These are phyloP conservation scores for Cryptus armator DNA, from an alignment of 2,888 invertebrate genomes.

Conservation along the genomic window DNA sequence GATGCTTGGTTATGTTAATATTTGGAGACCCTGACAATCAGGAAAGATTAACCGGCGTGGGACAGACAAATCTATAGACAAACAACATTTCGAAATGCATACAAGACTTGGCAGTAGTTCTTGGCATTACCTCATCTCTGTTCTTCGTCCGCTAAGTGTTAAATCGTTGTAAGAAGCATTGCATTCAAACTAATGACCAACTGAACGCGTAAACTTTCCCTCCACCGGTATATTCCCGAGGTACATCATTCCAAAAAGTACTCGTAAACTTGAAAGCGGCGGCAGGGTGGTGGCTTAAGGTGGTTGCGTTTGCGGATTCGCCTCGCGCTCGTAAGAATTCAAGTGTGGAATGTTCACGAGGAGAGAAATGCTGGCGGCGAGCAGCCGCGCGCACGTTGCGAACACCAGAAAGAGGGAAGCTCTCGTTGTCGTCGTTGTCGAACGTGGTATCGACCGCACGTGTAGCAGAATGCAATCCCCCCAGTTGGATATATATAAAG, in stretches of 20 bases:
- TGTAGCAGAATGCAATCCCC: constrained; percentile 62
- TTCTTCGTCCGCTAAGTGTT: neutral
- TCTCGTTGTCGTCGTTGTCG: constrained; percentile 62
- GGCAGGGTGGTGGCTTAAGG: constrained; percentile 55
- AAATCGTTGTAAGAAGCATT: constrained; percentile 5
- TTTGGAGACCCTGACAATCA: no score
- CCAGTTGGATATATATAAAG: constrained; percentile 48
- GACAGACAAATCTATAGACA: no score
- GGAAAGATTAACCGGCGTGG: no score
- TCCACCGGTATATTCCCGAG: neutral
- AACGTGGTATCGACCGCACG: constrained; percentile 67
- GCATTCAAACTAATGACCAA: neutral
- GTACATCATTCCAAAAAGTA: constrained; percentile 42
- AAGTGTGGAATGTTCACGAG: constrained; percentile 48
- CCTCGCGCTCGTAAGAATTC: constrained; percentile 47
- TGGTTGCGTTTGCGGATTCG: constrained; percentile 40
- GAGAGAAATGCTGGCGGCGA: constrained; percentile 32
- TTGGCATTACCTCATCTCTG: no score
- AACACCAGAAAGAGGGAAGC: constrained; percentile 27
- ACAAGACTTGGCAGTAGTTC: no score
- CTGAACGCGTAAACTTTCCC: neutral
- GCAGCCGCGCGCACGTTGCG: constrained; percentile 17
- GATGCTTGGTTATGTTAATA: no score
- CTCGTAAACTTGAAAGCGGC: constrained; percentile 51
- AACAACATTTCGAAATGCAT: no score